Percentiles rank a stretch among this genome's conserved stretches.
phyloP scores from a whole-genome alignment of 2,888 invertebrate species.

The Brachylomia viminalis region DNA sequence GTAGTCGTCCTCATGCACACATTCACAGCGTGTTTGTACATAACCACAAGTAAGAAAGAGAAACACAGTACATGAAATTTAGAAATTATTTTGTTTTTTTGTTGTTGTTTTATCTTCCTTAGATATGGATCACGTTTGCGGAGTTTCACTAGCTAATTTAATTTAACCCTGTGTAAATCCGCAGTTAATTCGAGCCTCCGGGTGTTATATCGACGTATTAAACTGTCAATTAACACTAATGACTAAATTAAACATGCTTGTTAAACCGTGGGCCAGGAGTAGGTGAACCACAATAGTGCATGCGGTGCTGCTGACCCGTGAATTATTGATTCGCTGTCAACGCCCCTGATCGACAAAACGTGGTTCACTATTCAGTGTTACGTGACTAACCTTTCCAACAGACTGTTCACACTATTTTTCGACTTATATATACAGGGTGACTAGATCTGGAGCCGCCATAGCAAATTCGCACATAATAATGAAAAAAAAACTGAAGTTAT shows the following conservation, averaged over 20 bases:
- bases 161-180: neutral
- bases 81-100: neutral
- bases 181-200: neutral
- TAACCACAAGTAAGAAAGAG: neutral
- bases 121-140: neutral
- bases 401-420: neutral
- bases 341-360: slow-evolving; percentile 10
- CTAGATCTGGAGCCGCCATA: too few relatives aligned
- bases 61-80: too few relatives aligned
- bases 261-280: slow-evolving; percentile 6
- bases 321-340: slow-evolving; percentile 48
- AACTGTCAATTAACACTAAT: slow-evolving; percentile 37
- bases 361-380: neutral
- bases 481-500: too few relatives aligned
- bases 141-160: neutral
- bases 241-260: slow-evolving; percentile 40
- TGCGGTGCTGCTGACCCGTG: slow-evolving; percentile 29
- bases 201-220: slow-evolving; percentile 8
- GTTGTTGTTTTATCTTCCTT: neutral
- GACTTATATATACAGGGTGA: too few relatives aligned
- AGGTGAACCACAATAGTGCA: slow-evolving; percentile 45
- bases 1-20: too few relatives aligned
- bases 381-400: neutral
- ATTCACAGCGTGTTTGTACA: neutral
- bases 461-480: too few relatives aligned